Conservation (phyloP, 2,888 invertebrate species). For the Drosophila kambysellisi region DNA sequence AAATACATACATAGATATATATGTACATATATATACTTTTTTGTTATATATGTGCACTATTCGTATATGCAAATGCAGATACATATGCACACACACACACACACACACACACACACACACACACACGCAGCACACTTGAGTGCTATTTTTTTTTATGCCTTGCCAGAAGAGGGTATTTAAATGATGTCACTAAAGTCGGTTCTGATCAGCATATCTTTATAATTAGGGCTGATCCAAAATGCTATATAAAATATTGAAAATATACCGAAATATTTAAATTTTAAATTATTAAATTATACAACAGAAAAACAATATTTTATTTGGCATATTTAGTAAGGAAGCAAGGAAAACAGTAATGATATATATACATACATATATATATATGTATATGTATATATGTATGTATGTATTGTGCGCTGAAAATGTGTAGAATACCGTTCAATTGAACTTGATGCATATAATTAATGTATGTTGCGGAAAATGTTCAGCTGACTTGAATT, state of each 20-base stretch:
- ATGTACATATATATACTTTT: conserved; percentile 7
- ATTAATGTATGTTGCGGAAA: neutral
- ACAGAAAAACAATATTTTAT: neutral
- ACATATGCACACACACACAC: neutral
- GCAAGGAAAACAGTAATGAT: neutral
- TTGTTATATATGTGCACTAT: neutral
- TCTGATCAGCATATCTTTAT: neutral
- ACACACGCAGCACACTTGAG: neutral
- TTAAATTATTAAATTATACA: neutral
- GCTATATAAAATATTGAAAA: neutral
- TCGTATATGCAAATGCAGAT: neutral
- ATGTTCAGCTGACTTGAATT: conserved; percentile 30
- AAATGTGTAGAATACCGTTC: neutral
- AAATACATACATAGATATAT: conserved; percentile 7
- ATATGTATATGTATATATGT: neutral
- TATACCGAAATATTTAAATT: neutral
- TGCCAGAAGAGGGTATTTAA: too few species aligned
- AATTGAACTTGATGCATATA: neutral
- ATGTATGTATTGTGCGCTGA: neutral
- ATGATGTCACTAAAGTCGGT: neutral
- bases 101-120: neutral
- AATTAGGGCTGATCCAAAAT: neutral
- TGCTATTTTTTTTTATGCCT: neutral
- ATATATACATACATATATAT: neutral
- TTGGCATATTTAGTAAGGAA: neutral